phyloP scores from a whole-genome alignment of 2,797 vertebrate species.

The Danio albolineatus region DNA sequence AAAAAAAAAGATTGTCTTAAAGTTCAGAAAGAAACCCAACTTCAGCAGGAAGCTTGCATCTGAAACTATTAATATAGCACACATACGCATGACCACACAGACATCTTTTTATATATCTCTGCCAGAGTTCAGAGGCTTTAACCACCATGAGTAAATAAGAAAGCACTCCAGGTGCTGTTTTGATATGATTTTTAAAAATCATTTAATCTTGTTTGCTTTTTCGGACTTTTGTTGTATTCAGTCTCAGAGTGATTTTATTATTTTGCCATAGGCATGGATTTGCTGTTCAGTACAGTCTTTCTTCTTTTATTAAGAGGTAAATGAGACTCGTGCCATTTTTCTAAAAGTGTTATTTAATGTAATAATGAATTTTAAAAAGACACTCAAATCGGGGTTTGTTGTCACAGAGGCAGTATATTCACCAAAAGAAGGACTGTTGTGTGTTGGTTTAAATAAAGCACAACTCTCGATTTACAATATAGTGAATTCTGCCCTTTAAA shows the following conservation, averaged over 20 bases:
- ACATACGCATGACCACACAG: constrained; percentile 22
- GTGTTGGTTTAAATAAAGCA: too few relatives aligned
- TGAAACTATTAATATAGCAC: too few relatives aligned
- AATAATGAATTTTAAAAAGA: too few relatives aligned
- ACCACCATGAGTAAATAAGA: neutral
- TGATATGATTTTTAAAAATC: neutral
- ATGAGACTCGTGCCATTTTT: neutral
- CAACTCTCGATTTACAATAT: too few relatives aligned
- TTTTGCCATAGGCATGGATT: constrained; percentile 39
- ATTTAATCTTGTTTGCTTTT: neutral
- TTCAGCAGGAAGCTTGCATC: neutral
- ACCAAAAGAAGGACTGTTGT: neutral
- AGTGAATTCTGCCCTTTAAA: neutral
- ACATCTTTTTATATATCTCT: constrained; percentile 1
- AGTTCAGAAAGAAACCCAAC: too few relatives aligned
- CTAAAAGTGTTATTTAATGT: too few relatives aligned
- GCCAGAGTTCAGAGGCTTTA: neutral
- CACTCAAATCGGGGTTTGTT: too few relatives aligned
- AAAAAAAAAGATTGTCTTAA: too few relatives aligned
- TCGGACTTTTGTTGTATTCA: neutral
- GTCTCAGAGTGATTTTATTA: neutral
- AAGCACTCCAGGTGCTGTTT: neutral
- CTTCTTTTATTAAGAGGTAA: constrained; percentile 53
- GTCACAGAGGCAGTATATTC: neutral
- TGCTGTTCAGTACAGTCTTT: neutral